Percentiles rank a stretch among this genome's conserved stretches.
These are phyloP conservation scores for Mnemiopsis leidyi DNA, from an alignment of 37 sponge, comb jelly and placozoan species.

Conservation along the genomic window DNA sequence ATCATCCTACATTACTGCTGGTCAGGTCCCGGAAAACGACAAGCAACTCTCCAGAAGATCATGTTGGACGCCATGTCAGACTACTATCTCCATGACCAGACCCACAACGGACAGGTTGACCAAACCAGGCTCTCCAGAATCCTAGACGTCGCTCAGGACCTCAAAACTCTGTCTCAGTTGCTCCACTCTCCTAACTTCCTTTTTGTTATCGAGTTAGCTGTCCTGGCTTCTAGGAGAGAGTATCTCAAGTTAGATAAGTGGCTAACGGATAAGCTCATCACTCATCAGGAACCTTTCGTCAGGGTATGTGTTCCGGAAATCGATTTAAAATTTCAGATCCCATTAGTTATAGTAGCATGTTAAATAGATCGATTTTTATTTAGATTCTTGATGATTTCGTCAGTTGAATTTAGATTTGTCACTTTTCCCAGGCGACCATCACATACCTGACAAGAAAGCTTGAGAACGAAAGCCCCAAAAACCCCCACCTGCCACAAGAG, in stretches of 20 bases:
- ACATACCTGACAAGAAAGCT: slow-evolving; percentile 45
- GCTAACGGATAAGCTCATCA: slow-evolving; percentile 84
- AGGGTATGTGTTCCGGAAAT: background rate
- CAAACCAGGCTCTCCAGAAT: slow-evolving; percentile 80
- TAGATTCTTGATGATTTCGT: no score
- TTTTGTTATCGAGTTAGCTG: slow-evolving; percentile 95
- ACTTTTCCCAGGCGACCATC: slow-evolving; percentile 53
- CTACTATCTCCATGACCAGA: slow-evolving; percentile 82
- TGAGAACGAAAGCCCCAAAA: background rate
- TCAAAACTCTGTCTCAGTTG: slow-evolving; percentile 76
- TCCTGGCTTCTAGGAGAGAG: slow-evolving; percentile 85
- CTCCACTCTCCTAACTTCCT: slow-evolving; percentile 81
- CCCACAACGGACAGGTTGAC: slow-evolving; percentile 70
- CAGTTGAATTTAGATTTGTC: no score
- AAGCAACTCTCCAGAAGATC: slow-evolving; percentile 66
- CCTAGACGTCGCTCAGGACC: slow-evolving; percentile 92
- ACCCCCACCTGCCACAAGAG: slow-evolving; percentile 45
- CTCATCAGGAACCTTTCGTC: slow-evolving; percentile 75
- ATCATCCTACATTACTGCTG: slow-evolving; percentile 83
- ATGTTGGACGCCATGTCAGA: slow-evolving; percentile 84
- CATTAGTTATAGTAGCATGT: no score
- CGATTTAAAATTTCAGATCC: no score
- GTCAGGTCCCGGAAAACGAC: slow-evolving; percentile 68
- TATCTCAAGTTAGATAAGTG: slow-evolving; percentile 97
- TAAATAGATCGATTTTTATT: no score